A percentile compares a stretch with the other conserved stretches of the same genome.
phyloP scores from a whole-genome alignment of 2,888 invertebrate genomes.

The Cerceris rybyensis region DNA sequence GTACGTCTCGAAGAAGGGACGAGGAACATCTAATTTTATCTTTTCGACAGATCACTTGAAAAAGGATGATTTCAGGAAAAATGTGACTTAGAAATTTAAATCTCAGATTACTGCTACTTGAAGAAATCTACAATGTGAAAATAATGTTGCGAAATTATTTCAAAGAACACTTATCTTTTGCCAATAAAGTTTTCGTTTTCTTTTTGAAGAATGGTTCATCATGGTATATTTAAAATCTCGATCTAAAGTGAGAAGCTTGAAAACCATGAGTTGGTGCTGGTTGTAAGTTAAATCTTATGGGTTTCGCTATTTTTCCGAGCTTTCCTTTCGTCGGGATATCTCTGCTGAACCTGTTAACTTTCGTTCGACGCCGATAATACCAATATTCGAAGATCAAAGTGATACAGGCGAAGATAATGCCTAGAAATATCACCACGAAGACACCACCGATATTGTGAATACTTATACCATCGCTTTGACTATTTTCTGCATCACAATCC shows the following conservation, averaged over 20 bases:
- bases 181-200: not conserved
- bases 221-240: constrained; percentile 43
- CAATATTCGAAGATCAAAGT: constrained; percentile 97
- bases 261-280: constrained; percentile 73
- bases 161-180: not conserved
- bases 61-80: no score
- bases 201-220: not conserved
- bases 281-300: constrained; percentile 73
- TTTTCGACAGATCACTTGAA: no score
- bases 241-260: constrained; percentile 54
- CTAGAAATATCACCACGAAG: constrained; percentile 98
- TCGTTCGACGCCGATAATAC: constrained; percentile 92
- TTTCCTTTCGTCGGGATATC: constrained; percentile 41
- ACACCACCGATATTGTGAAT: constrained; percentile 99
- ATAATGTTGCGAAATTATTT: no score
- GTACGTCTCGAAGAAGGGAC: no score
- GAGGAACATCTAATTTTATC: no score
- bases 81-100: no score
- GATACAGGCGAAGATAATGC: constrained; percentile 94
- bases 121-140: no score
- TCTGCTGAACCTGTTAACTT: constrained; percentile 76
- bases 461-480: constrained; percentile 98
- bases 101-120: no score
- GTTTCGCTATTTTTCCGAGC: constrained; percentile 54
- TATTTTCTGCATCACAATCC: constrained; percentile 93